A percentile compares a stretch with the other conserved stretches of the same genome.
These are phyloP conservation scores for Probaryconus sp. DNA, from an alignment of 1,140 invertebrate species.

Conservation along the genomic window DNA sequence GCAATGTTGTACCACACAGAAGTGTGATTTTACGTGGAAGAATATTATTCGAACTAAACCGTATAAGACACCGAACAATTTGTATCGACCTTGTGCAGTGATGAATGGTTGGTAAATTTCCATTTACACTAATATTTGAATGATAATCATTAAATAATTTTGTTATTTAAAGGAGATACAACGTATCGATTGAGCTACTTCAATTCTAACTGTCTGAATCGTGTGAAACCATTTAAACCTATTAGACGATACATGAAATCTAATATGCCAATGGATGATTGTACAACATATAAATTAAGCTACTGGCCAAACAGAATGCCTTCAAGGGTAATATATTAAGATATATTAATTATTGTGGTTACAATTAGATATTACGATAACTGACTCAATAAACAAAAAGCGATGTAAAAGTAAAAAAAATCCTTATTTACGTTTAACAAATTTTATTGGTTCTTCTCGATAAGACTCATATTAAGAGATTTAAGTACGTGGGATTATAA, in stretches of 20 bases:
- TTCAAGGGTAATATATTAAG: slow-evolving; percentile 27
- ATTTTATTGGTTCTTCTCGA: too few species aligned
- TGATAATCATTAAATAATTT: not conserved
- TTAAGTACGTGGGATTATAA: too few species aligned
- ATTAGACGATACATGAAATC: slow-evolving; percentile 76
- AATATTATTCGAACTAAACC: slow-evolving; percentile 70
- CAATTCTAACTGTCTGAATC: slow-evolving; percentile 69
- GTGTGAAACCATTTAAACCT: slow-evolving; percentile 74
- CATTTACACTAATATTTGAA: too few species aligned
- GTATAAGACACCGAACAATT: slow-evolving; percentile 59
- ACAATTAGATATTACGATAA: too few species aligned
- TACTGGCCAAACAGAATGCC: slow-evolving; percentile 65
- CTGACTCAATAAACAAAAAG: too few species aligned
- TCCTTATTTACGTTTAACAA: too few species aligned
- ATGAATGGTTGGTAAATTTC: slow-evolving; percentile 62
- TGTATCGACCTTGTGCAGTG: slow-evolving; percentile 62
- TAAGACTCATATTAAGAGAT: too few species aligned
- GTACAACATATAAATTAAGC: slow-evolving; percentile 72
- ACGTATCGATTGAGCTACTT: slow-evolving; percentile 80
- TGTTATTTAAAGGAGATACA: slow-evolving; percentile 76
- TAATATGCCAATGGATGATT: slow-evolving; percentile 79
- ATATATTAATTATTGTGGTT: not conserved
- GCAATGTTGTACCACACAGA: slow-evolving; percentile 84
- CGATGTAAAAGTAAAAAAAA: too few species aligned
- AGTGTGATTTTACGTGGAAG: slow-evolving; percentile 86